Evolutionary conservation across 2,113 vertebrate species (phyloP).

Genomic region (Hemiprocne comata): DNA sequence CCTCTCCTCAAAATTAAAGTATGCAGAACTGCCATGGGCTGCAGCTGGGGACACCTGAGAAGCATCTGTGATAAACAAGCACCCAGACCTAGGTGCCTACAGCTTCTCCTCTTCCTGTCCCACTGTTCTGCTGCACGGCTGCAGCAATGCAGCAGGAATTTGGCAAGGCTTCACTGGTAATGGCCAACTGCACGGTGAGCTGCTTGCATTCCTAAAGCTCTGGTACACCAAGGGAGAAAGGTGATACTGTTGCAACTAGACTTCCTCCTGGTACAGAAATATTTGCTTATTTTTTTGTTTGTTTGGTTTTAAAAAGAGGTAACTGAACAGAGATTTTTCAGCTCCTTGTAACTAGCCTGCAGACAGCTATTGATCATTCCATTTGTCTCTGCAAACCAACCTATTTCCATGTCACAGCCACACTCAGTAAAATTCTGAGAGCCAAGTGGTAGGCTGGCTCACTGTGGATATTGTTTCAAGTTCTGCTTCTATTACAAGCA

Average conservation of each 20-base stretch:
- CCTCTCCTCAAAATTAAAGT: neutral
- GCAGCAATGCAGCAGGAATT: neutral
- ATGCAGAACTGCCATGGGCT: neutral
- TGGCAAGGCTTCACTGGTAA: neutral
- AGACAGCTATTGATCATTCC: neutral
- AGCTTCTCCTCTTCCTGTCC: neutral
- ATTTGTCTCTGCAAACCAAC: neutral
- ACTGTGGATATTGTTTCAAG: neutral
- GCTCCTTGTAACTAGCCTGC: neutral
- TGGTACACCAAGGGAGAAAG: neutral
- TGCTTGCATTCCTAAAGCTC: neutral
- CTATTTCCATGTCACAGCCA: neutral
- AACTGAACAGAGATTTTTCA: neutral
- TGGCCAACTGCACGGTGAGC: neutral
- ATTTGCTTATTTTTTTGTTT: neutral
- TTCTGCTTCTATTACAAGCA: neutral
- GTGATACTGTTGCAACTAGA: neutral
- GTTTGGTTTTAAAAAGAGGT: neutral
- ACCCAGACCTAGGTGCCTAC: neutral
- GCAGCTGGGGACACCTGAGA: neutral
- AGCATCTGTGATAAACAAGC: neutral
- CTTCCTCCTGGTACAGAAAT: neutral
- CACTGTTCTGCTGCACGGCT: neutral
- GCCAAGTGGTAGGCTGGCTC: neutral
- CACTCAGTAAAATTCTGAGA: neutral